phyloP scores from a whole-genome alignment of 30 jellyfish, hydroid and myxozoan genomes.

The Hydractinia symbiolongicarpus region DNA sequence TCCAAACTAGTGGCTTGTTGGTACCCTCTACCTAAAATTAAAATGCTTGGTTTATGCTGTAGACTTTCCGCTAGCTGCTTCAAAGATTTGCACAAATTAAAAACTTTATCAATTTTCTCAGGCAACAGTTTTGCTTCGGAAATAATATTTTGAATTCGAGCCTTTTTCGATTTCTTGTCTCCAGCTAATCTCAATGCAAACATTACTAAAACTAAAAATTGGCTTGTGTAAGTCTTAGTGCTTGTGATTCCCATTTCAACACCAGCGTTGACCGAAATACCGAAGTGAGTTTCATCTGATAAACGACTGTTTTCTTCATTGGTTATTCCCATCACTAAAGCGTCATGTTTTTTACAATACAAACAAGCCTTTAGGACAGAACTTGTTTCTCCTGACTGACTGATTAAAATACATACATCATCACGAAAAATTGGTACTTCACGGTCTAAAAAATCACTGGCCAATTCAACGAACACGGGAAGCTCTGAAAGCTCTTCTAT shows the following conservation, averaged over 20 bases:
- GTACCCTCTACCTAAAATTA: constrained; percentile 89
- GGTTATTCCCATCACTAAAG: constrained; percentile 82
- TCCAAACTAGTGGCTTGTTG: constrained; percentile 82
- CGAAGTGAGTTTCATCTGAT: constrained; percentile 77
- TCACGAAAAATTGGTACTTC: constrained; percentile 80
- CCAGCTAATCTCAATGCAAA: constrained; percentile 74
- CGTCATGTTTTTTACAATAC: constrained; percentile 72
- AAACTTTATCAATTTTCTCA: constrained; percentile 42
- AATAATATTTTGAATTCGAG: constrained; percentile 45
- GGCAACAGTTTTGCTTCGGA: constrained; percentile 59
- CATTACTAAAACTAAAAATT: constrained; percentile 57
- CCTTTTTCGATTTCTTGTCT: constrained; percentile 48
- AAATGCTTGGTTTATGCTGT: constrained; percentile 47
- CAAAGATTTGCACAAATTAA: constrained; percentile 28
- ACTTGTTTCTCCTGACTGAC: constrained; percentile 62
- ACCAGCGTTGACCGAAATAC: constrained; percentile 72
- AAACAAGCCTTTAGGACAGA: constrained; percentile 48
- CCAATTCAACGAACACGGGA: constrained; percentile 93
- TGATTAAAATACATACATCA: constrained; percentile 85
- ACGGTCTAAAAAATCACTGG: constrained; percentile 92
- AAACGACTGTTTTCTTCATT: constrained; percentile 72
- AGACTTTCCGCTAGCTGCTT: constrained; percentile 33
- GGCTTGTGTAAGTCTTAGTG: constrained; percentile 89
- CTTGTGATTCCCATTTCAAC: constrained; percentile 80
- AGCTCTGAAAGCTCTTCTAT: constrained; percentile 80